Evolutionary conservation across 2,113 vertebrate species (phyloP).

Genomic region (Alligator sinensis): DNA sequence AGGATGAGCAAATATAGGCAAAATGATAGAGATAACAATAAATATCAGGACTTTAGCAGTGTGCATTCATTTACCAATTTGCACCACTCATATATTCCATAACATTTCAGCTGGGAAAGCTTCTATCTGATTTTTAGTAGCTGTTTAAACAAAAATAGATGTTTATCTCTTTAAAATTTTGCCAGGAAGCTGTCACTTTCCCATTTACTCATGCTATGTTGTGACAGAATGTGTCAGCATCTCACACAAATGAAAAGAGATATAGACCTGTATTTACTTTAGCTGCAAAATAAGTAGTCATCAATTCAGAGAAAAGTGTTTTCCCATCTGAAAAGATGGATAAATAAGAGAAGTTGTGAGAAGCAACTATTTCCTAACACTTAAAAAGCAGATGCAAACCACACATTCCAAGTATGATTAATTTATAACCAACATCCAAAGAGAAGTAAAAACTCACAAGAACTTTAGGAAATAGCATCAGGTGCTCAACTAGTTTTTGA

Average conservation of each 20-base stretch:
- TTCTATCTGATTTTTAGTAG: constrained; percentile 71
- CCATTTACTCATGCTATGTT: constrained; percentile 83
- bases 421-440: constrained; percentile 20
- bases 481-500: background rate
- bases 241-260: constrained; percentile 85
- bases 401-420: constrained; percentile 50
- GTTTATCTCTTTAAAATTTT: constrained; percentile 88
- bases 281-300: constrained; percentile 85
- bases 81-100: constrained; percentile 60
- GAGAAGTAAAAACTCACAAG: background rate
- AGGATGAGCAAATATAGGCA: constrained; percentile 26
- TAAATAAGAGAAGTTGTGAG: constrained; percentile 77
- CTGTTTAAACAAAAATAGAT: constrained; percentile 87
- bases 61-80: constrained; percentile 64
- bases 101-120: constrained; percentile 73
- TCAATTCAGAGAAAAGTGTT: constrained; percentile 82
- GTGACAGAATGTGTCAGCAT: constrained; percentile 86
- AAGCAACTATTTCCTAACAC: constrained; percentile 70
- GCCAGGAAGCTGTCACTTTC: constrained; percentile 85
- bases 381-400: constrained; percentile 67
- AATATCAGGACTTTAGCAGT: constrained; percentile 30
- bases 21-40: background rate
- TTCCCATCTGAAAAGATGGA: constrained; percentile 75
- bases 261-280: constrained; percentile 84
- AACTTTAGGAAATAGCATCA: background rate